Conservation (phyloP, 2,888 invertebrate genomes). For the Mycalesis mineus region DNA sequence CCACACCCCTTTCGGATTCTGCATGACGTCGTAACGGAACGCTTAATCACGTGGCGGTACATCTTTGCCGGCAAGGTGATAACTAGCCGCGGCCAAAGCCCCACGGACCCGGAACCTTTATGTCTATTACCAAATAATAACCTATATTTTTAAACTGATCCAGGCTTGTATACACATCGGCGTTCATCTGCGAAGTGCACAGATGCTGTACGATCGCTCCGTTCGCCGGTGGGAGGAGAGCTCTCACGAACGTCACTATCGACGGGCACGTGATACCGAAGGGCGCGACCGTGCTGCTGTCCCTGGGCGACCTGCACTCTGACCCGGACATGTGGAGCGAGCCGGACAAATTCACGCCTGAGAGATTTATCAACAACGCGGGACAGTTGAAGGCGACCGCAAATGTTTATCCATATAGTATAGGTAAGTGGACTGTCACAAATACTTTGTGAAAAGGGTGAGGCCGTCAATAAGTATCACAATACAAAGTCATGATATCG, state of each 20-base stretch:
- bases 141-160: slow-evolving; percentile 28
- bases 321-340: slow-evolving; percentile 74
- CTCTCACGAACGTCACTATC: slow-evolving; percentile 47
- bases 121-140: neutral
- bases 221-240: slow-evolving; percentile 70
- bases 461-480: too few relatives aligned
- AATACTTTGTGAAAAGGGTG: too few relatives aligned
- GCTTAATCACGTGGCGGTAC: too few relatives aligned
- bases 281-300: slow-evolving; percentile 72
- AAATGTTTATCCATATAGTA: slow-evolving; percentile 81
- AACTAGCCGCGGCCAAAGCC: too few relatives aligned
- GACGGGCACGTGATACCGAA: slow-evolving; percentile 63
- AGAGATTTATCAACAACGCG: slow-evolving; percentile 76
- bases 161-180: slow-evolving; percentile 70
- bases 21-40: too few relatives aligned
- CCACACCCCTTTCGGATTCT: too few relatives aligned
- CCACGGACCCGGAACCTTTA: too few relatives aligned
- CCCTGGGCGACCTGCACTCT: slow-evolving; percentile 68
- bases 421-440: slow-evolving; percentile 64
- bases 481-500: too few relatives aligned
- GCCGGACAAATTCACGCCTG: slow-evolving; percentile 77
- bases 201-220: slow-evolving; percentile 73
- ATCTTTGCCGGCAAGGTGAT: too few relatives aligned
- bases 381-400: slow-evolving; percentile 71
- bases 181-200: slow-evolving; percentile 75